Conservation (phyloP, 2,888 invertebrate species). For the Andricus quercusramuli region DNA sequence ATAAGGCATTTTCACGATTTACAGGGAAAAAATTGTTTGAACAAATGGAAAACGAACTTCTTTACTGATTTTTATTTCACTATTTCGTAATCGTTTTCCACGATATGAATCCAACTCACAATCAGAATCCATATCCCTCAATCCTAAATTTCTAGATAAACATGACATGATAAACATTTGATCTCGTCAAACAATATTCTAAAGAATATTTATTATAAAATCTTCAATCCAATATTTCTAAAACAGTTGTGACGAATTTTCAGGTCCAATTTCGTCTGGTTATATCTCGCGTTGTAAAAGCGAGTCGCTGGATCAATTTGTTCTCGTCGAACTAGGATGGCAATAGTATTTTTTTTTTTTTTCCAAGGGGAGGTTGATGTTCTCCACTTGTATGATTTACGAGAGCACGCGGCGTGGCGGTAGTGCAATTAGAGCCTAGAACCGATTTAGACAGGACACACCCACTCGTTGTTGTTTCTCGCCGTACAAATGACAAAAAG, state of each 20-base stretch:
- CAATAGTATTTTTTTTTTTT: constrained; percentile 31
- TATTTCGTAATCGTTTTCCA: too few species aligned
- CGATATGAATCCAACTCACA: too few species aligned
- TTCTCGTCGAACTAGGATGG: constrained; percentile 18
- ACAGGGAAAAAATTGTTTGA: too few species aligned
- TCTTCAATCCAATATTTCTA: constrained; percentile 10
- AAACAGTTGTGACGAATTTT: constrained; percentile 13
- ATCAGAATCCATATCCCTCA: too few species aligned
- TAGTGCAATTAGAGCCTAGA: constrained; percentile 52
- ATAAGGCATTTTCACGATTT: too few species aligned
- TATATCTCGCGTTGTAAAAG: not conserved
- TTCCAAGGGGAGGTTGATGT: constrained; percentile 19
- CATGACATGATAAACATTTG: too few species aligned
- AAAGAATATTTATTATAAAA: not conserved
- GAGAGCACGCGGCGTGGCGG: constrained; percentile 39
- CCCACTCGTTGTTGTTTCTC: constrained; percentile 55
- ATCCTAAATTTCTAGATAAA: too few species aligned
- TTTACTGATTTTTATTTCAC: too few species aligned
- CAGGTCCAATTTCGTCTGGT: constrained; percentile 7
- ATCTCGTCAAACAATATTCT: not conserved
- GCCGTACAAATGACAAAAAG: constrained; percentile 72
- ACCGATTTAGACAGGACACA: constrained; percentile 54
- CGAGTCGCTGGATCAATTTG: constrained; percentile 31
- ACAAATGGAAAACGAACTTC: too few species aligned
- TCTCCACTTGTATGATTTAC: constrained; percentile 43